Evolutionary conservation across 2,888 invertebrate species (phyloP).

Genomic region (Xanthorhoe designata): DNA sequence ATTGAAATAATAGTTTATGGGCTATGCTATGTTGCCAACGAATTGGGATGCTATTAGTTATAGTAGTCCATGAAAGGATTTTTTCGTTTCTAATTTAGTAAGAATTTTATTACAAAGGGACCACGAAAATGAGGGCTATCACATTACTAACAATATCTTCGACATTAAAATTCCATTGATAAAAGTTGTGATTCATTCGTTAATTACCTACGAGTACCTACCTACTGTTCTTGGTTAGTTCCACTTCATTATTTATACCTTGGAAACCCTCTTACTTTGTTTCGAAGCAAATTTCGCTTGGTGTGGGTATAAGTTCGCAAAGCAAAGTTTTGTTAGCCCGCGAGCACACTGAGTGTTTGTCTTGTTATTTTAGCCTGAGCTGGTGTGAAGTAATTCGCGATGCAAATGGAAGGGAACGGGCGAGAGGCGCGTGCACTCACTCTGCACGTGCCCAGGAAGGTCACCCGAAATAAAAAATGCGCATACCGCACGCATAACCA

Average conservation of each 20-base stretch:
- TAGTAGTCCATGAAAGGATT: too few species aligned
- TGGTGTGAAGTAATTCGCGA: conserved; percentile 63
- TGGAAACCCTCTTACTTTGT: neutral
- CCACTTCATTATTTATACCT: too few species aligned
- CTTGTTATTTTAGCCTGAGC: conserved; percentile 53
- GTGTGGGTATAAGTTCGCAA: conserved; percentile 51
- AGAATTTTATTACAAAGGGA: too few species aligned
- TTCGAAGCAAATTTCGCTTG: neutral
- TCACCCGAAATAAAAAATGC: conserved; percentile 48
- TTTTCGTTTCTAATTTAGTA: too few species aligned
- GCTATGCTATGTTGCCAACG: too few species aligned
- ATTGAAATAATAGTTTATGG: too few species aligned
- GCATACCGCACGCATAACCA: conserved; percentile 43
- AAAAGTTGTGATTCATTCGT: too few species aligned
- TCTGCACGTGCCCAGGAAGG: conserved; percentile 58
- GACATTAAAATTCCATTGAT: neutral
- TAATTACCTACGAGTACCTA: too few species aligned
- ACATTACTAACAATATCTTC: too few species aligned
- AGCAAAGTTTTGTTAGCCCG: conserved; percentile 50
- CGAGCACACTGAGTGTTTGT: conserved; percentile 50
- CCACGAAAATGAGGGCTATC: too few species aligned
- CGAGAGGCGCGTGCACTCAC: conserved; percentile 56
- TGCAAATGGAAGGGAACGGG: conserved; percentile 54
- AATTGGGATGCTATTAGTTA: too few species aligned
- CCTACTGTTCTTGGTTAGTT: too few species aligned